Evolutionary conservation across 1,140 invertebrate species (phyloP).

Genomic region (Proales similis): DNA sequence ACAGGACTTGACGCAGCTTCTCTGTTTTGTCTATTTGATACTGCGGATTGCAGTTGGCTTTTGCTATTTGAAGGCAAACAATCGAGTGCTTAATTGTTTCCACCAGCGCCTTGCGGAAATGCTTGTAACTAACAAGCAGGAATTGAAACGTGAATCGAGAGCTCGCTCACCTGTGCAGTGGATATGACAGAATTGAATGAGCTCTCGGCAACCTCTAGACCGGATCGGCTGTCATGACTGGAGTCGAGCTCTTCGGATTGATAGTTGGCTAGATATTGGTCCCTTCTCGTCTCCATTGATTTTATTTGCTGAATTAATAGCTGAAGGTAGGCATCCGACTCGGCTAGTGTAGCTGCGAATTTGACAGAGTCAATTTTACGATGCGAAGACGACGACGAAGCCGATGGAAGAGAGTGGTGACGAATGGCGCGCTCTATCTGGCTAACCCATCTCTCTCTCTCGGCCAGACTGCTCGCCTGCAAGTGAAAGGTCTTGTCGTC

Average conservation of each 20-base stretch:
- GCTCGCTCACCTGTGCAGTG: too few relatives aligned
- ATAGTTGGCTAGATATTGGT: too few relatives aligned
- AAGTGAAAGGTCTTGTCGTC: slow-evolving; percentile 99
- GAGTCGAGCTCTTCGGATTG: too few relatives aligned
- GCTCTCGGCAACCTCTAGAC: too few relatives aligned
- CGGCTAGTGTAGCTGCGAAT: slow-evolving; percentile 81
- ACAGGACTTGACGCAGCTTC: not conserved
- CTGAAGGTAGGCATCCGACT: slow-evolving; percentile 91
- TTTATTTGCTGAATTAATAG: slow-evolving; percentile 81
- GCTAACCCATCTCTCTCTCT: slow-evolving; percentile 88
- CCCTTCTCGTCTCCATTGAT: too few relatives aligned
- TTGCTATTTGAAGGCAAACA: slow-evolving; percentile 89
- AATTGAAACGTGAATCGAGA: too few relatives aligned
- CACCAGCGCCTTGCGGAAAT: slow-evolving; percentile 59
- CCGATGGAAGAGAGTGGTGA: slow-evolving; percentile 59
- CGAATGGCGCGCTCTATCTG: slow-evolving; percentile 86
- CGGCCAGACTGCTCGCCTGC: slow-evolving; percentile 61
- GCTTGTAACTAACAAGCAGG: too few relatives aligned
- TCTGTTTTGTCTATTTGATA: not conserved
- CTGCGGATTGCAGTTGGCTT: slow-evolving; percentile 59
- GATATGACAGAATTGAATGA: too few relatives aligned
- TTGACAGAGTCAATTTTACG: slow-evolving; percentile 52
- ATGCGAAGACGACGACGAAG: slow-evolving; percentile 46
- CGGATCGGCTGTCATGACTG: too few relatives aligned
- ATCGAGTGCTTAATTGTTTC: slow-evolving; percentile 94